A percentile compares a stretch with the other conserved stretches of the same genome.
These are phyloP conservation scores for Ceratitis capitata DNA, from an alignment of 1,140 invertebrate species.

Conservation along the genomic window DNA sequence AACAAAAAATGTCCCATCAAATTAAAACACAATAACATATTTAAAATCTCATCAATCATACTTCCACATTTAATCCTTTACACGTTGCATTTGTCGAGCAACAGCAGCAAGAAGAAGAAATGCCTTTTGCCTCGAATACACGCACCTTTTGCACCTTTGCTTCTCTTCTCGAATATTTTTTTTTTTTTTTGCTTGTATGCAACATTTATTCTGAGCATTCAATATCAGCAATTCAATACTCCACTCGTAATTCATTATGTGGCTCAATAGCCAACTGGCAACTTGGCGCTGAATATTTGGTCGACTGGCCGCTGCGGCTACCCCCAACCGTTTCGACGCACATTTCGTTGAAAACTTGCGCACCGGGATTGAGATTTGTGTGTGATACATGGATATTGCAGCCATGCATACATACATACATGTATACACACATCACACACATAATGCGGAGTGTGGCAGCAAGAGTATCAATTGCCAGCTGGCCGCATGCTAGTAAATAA, in stretches of 20 bases:
- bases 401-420: neutral
- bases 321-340: constrained; percentile 38
- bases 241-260: neutral
- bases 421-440: too few relatives aligned
- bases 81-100: constrained; percentile 51
- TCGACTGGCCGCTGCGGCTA: neutral
- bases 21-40: constrained; percentile 44
- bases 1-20: constrained; percentile 32
- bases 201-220: neutral
- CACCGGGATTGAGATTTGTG: constrained; percentile 64
- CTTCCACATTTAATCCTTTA: constrained; percentile 49
- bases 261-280: neutral
- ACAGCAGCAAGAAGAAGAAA: constrained; percentile 41
- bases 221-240: constrained; percentile 19
- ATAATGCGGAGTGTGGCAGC: neutral
- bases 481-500: neutral
- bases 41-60: constrained; percentile 63
- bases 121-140: neutral
- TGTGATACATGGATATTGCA: neutral
- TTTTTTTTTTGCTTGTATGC: neutral
- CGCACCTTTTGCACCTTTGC: neutral
- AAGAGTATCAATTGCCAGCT: constrained; percentile 21
- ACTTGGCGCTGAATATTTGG: neutral
- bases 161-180: neutral
- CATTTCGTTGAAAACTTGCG: constrained; percentile 63